Evolutionary conservation across 2,113 vertebrate genomes (phyloP).

Genomic region (Chlamydotis undulata): DNA sequence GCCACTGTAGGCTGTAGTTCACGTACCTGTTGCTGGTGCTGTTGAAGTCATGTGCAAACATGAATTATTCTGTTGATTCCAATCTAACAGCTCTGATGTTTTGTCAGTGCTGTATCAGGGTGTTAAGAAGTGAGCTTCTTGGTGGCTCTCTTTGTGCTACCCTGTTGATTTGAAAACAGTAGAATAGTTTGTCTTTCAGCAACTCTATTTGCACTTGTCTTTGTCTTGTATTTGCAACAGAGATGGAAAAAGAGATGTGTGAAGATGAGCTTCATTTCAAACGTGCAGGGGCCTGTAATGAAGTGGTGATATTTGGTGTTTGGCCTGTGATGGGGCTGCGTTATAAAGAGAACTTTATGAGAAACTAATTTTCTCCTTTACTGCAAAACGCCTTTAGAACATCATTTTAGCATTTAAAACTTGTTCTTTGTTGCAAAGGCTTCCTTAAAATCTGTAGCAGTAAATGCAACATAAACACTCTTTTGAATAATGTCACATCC

Average conservation of each 20-base stretch:
- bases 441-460: background rate
- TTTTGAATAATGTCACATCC: background rate
- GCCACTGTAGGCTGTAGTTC: background rate
- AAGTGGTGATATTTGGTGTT: background rate
- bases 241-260: background rate
- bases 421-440: background rate
- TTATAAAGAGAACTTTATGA: background rate
- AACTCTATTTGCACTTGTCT: background rate
- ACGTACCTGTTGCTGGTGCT: background rate
- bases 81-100: background rate
- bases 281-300: background rate
- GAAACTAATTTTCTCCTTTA: background rate
- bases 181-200: background rate
- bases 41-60: background rate
- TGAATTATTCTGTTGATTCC: background rate
- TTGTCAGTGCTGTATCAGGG: background rate
- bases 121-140: background rate
- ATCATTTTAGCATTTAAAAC: background rate
- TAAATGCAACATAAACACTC: background rate
- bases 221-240: background rate
- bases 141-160: background rate
- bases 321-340: background rate
- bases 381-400: background rate
- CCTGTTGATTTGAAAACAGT: background rate
- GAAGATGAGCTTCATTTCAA: background rate